A percentile compares a stretch with the other conserved stretches of the same genome.
phyloP scores from a whole-genome alignment of 2,888 invertebrate genomes.

The Tupiocoris notatus region DNA sequence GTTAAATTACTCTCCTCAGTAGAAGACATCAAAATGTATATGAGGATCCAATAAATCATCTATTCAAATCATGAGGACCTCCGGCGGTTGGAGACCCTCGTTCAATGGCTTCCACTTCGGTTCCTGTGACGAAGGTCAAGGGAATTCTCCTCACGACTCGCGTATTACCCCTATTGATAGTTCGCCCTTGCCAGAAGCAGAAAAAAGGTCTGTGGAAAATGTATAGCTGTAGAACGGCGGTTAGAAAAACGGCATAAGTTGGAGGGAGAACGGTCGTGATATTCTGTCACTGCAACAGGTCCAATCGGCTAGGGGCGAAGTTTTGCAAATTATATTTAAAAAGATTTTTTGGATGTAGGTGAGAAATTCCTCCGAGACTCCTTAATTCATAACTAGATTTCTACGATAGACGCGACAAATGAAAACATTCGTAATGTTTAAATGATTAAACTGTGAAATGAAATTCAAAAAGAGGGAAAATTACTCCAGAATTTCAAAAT shows the following conservation, averaged over 20 bases:
- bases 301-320: not conserved
- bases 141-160: not conserved
- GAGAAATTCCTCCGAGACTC: no score
- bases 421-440: no score
- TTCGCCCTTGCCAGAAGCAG: no score
- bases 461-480: no score
- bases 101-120: no score
- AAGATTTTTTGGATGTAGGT: not conserved
- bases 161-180: not conserved
- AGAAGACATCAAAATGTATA: no score
- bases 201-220: not conserved
- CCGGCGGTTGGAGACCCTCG: not conserved
- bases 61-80: not conserved
- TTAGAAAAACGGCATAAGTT: not conserved
- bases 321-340: not conserved
- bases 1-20: no score
- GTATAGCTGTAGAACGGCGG: no score
- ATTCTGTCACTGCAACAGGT: not conserved
- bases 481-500: no score
- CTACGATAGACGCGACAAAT: no score
- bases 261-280: not conserved
- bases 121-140: not conserved
- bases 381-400: no score
- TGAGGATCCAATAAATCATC: not conserved
- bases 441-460: no score